Evolutionary conservation across 1,140 invertebrate species (phyloP), one percentile per base, ranked within the genome.

Genomic region (Neodiprion lecontei): DNA sequence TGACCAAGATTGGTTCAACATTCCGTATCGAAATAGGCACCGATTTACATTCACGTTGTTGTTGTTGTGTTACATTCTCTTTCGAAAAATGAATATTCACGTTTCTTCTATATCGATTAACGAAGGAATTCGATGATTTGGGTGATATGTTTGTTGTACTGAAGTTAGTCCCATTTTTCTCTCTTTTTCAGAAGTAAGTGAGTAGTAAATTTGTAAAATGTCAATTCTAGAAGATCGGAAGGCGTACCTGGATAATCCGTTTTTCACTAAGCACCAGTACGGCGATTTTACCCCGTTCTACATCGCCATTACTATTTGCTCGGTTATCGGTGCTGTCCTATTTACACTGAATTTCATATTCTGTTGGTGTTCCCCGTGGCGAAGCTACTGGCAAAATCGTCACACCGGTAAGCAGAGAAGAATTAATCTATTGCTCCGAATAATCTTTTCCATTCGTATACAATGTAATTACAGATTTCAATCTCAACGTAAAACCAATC

Each of bases 321-420:
- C 94, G 1, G 86, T 95, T 65, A 85, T 96, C 76, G 90, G 92
- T 50, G 89, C 91, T 14, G 85, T 91, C 23, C 88, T 96, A 53
- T 89, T 96, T 70, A 89, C 95, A 73, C 80, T 96, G 48, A 96
- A 96, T 81, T 87, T 96, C 69, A 90, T 93, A 67, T 91, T 94
- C 73, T 93, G 93, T 80, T 95, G 94, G 83, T 96, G 95, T 82
- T 95, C 95, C 2, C 91, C 91, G 77, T 92, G 96, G 83, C 92
- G 91, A 65, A 86, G 91, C 50, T 96, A 96, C 79, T 96, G 95
- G 95, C 90, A 92, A 71, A 93, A 96, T 84, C 91, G 92, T 79
- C 92, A 96, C 81, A 96, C 95, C 77, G 95, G 95, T 93, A 85
- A 89, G 75, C 79, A 75, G 75, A 65, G 47, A 40, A 71, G n/a